Conservation (phyloP, 2,797 vertebrate genomes). For the Melanotaenia nigrans region DNA sequence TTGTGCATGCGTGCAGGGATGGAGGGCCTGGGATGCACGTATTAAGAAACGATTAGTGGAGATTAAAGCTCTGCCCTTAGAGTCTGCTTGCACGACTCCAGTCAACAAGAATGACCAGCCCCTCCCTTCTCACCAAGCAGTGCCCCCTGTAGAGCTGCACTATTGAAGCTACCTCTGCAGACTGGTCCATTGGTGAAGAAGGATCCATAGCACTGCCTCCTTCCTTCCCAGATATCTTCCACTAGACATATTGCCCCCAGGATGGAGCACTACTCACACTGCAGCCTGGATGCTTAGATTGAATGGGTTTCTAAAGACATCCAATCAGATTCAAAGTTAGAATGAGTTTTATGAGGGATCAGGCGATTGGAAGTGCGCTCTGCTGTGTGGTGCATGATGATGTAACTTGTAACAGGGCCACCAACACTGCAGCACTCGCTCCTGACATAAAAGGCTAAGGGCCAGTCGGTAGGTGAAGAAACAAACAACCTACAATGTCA, state of each 20-base stretch:
- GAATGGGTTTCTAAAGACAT: constrained; percentile 51
- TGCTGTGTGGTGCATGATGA: constrained; percentile 28
- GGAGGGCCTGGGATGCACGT: constrained; percentile 72
- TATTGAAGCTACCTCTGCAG: constrained; percentile 43
- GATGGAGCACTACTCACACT: constrained; percentile 15
- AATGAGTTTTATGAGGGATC: constrained; percentile 20
- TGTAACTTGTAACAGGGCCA: constrained; percentile 40
- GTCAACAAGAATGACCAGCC: constrained; percentile 71
- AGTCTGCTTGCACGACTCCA: constrained; percentile 76
- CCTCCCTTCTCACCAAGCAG: constrained; percentile 43
- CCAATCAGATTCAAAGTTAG: constrained; percentile 62
- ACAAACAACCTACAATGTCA: not conserved
- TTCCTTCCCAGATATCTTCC: constrained; percentile 48
- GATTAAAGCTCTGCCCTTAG: constrained; percentile 84
- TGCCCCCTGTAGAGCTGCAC: constrained; percentile 62
- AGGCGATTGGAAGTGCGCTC: constrained; percentile 36
- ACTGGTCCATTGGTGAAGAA: constrained; percentile 41
- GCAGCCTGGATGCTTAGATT: constrained; percentile 37
- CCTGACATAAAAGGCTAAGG: not conserved
- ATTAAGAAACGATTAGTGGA: constrained; percentile 87
- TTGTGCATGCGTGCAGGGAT: constrained; percentile 47
- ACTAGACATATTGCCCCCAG: constrained; percentile 49
- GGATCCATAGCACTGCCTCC: constrained; percentile 70
- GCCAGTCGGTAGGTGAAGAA: not conserved
- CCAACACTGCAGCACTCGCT: constrained; percentile 14